phyloP scores from a whole-genome alignment of 1,140 invertebrate species.

The Liolophura sinensis region DNA sequence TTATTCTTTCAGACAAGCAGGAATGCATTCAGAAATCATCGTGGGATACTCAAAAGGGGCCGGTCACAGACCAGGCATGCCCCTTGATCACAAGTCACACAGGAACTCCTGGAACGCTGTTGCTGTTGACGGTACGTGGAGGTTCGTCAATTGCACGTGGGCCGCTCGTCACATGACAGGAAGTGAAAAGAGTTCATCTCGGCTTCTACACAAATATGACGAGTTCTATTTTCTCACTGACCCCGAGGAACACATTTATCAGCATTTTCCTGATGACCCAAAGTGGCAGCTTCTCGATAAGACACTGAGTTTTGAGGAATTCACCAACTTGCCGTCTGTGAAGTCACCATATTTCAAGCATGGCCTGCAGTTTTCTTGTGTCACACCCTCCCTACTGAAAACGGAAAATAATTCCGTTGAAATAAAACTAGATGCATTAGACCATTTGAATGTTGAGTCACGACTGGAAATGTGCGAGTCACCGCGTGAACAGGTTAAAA shows the following conservation, averaged over 20 bases:
- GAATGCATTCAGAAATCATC: slow-evolving; percentile 95
- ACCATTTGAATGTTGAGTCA: too few species aligned
- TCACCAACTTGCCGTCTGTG: slow-evolving; percentile 37
- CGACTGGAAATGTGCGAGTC: too few species aligned
- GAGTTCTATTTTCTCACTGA: slow-evolving; percentile 14
- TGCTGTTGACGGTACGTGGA: slow-evolving; percentile 10
- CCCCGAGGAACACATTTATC: slow-evolving; percentile 10
- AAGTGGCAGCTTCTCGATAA: slow-evolving; percentile 25
- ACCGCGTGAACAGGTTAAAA: too few species aligned
- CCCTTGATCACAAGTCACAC: slow-evolving; percentile 92
- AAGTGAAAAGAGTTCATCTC: too few species aligned
- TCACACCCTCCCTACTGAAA: too few species aligned
- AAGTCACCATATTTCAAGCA: too few species aligned
- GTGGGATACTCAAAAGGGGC: slow-evolving; percentile 97
- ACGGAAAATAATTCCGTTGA: too few species aligned
- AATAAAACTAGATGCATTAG: too few species aligned
- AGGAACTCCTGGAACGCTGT: slow-evolving; percentile 20
- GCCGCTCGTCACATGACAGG: slow-evolving; percentile 43
- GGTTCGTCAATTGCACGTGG: slow-evolving; percentile 47
- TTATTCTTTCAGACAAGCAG: slow-evolving; percentile 76
- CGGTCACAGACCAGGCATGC: slow-evolving; percentile 91
- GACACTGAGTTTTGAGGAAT: slow-evolving; percentile 54
- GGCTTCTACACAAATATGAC: not conserved
- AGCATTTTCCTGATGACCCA: slow-evolving; percentile 2
- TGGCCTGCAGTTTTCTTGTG: too few species aligned